phyloP scores from a whole-genome alignment of 2,888 invertebrate species.

The Vesta saturnalis region DNA sequence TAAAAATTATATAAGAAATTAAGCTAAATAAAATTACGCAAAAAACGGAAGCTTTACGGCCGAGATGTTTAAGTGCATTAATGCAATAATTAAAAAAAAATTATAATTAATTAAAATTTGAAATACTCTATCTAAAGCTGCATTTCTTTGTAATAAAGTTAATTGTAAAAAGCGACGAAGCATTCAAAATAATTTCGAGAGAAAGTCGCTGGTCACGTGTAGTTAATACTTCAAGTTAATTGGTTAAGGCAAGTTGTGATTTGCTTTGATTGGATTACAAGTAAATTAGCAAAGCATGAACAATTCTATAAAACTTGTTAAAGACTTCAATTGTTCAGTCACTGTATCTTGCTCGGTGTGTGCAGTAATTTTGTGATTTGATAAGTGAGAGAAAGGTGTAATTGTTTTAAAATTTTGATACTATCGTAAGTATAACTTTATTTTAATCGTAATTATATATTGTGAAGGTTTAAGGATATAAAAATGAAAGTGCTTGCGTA shows the following conservation, averaged over 20 bases:
- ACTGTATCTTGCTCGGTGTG: conserved; percentile 8
- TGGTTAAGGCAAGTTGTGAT: conserved; percentile 19
- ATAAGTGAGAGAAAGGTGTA: too few species aligned
- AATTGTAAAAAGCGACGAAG: conserved; percentile 24
- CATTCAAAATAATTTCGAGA: conserved; percentile 28
- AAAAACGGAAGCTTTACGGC: conserved; percentile 7
- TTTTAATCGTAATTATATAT: too few species aligned
- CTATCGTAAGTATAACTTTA: too few species aligned
- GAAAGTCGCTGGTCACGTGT: conserved; percentile 31
- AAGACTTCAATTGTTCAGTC: conserved; percentile 28
- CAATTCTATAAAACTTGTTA: conserved; percentile 46
- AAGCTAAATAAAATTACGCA: background rate
- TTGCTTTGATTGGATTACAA: conserved; percentile 36
- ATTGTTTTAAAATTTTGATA: too few species aligned
- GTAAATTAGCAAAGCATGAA: conserved; percentile 42
- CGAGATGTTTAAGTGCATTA: background rate
- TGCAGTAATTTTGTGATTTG: too few species aligned
- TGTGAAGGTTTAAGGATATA: too few species aligned
- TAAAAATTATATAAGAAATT: background rate
- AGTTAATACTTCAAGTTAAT: conserved; percentile 13
- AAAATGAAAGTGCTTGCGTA: too few species aligned
- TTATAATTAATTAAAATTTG: background rate
- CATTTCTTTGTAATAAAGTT: background rate
- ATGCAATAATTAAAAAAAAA: background rate
- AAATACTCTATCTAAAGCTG: background rate